A percentile compares a stretch with the other conserved stretches of the same genome.
Conservation (phyloP, 2,113 vertebrate species). For the Pteronura brasiliensis region DNA sequence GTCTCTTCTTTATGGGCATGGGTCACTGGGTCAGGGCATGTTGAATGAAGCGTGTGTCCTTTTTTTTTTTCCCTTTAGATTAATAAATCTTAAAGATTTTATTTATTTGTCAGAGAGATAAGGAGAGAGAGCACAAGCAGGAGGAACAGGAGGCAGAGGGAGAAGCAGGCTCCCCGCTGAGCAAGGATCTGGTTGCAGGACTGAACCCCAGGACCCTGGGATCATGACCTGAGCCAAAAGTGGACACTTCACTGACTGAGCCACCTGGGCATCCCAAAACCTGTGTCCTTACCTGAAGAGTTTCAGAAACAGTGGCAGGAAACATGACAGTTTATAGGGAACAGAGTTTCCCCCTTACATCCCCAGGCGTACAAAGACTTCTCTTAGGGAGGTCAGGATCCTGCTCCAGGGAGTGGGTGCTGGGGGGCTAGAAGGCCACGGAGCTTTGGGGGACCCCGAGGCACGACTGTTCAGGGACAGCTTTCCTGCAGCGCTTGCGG, state of each 20-base stretch:
- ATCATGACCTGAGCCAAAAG: too few species aligned
- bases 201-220: too few species aligned
- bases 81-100: too few species aligned
- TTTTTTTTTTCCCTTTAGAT: too few species aligned
- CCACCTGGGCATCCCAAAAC: too few species aligned
- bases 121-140: too few species aligned
- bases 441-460: background rate
- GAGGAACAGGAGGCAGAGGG: too few species aligned
- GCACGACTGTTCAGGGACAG: background rate
- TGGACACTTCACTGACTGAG: too few species aligned
- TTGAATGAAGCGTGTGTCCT: background rate
- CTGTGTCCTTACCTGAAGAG: background rate
- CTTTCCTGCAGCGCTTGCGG: background rate
- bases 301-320: background rate
- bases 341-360: background rate
- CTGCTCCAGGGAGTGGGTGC: background rate
- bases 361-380: background rate
- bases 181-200: too few species aligned
- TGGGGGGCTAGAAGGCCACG: background rate
- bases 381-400: background rate
- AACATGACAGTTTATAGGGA: background rate
- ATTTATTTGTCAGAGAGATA: too few species aligned
- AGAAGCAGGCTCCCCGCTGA: too few species aligned
- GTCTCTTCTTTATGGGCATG: background rate
- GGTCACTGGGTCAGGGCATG: background rate